Evolutionary conservation across 1,140 invertebrate species (phyloP), one percentile per base, ranked within the genome.

Genomic region (Nephotettix cincticeps): DNA sequence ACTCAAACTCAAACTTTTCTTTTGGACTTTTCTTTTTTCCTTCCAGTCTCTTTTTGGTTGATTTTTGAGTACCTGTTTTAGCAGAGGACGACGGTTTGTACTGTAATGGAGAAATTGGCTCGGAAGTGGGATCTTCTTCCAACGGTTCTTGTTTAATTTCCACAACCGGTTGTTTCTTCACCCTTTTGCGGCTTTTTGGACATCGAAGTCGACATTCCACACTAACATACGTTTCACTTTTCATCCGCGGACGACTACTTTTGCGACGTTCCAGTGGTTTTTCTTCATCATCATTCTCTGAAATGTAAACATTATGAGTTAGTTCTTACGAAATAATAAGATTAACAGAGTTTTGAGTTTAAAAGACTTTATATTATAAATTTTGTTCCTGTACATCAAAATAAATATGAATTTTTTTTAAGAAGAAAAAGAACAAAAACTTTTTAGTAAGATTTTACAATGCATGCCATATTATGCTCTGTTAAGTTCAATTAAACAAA

Each of bases 81-180:
- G 4, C 14, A 11, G 47, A n/a, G 47, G 47, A 21, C 4, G 47
- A n/a, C 17, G 6, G 6, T 40, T 9, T 17, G 6, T 6, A 40
- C 36, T 40, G 6, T 40, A 17, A 17, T 40, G 36, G 36, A 17
- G 36, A 40, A 40, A 40, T 17, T 9, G 36, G 36, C 36, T 21
- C 47, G 6, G 19, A 51, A 51, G 3, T 21, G 4, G 14, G 4
- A 9, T 27, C 56, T 27, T 61, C 56, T 2, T 61, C 56, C n/a
- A n/a, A 2, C 1, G 56, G 56, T n/a, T 61, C 56, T 28, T 61
- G 56, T 61, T 61, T 61, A 6, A 61, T 61, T 61, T 61, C 27
- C 14, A 28, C 25, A 14, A 28, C n/a, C 56, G 56, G 56, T n/a
- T 4, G 17, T n/a, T 61, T 61, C 25, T 61, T 61, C 14, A 61